Evolutionary conservation across 2,113 vertebrate species (phyloP).

Genomic region (Toxostoma redivivum): DNA sequence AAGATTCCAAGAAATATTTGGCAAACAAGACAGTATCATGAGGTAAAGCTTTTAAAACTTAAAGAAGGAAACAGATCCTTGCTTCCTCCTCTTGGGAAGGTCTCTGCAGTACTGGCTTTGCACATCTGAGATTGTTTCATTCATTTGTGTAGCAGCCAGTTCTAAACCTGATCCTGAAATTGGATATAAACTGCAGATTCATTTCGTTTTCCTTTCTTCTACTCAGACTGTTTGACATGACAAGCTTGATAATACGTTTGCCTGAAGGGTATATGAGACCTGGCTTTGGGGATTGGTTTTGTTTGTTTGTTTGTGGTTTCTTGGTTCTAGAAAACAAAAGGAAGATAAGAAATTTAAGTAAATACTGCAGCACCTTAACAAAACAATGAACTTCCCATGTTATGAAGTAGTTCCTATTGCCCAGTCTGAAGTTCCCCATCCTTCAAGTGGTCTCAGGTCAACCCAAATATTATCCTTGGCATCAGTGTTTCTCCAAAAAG

Average conservation of each 20-base stretch:
- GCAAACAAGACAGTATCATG: neutral
- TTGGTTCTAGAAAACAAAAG: neutral
- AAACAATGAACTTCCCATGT: neutral
- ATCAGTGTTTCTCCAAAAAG: neutral
- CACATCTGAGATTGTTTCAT: conserved; percentile 20
- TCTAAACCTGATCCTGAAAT: conserved; percentile 5
- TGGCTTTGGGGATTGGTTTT: neutral
- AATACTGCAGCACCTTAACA: neutral
- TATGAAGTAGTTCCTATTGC: neutral
- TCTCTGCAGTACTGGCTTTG: neutral
- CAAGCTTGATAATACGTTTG: neutral
- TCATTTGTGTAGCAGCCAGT: neutral
- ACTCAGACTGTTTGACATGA: neutral
- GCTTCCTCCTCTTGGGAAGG: conserved; percentile 1
- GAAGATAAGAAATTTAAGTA: neutral
- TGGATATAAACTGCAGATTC: neutral
- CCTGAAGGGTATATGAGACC: neutral
- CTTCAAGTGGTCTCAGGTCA: neutral
- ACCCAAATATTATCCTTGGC: conserved; percentile 18
- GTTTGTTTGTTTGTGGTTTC: neutral
- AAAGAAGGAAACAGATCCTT: conserved; percentile 10
- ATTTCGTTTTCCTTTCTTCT: neutral
- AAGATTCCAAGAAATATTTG: conserved; percentile 13
- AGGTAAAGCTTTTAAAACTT: conserved; percentile 27
- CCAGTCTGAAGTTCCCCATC: neutral